Base-by-base conservation (phyloP, 2,888 invertebrate species). In the Xestia c-nigrum region DNA sequence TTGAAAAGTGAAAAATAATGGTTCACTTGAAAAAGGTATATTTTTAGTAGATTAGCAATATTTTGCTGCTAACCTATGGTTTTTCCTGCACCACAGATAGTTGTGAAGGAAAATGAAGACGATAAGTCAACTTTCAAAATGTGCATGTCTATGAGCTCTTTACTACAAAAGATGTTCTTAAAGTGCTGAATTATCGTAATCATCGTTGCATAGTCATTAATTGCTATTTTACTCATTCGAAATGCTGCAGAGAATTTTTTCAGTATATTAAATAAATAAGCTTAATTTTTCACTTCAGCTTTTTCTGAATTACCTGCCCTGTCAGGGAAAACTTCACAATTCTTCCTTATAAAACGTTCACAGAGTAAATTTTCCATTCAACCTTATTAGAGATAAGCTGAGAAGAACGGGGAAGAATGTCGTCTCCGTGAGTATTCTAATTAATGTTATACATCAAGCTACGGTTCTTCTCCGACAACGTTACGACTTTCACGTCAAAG, bases 391-490 rank as follows among this genome's bases (percentile, higher is more conserved):
- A 88, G 89, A 88, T 86, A 85, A 86, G 85, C 86, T 75, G 43
- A 68, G 80, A 75, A 84, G 84, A 72, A 85, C 79, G 81, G 73
- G 81, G 89, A 92, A 90, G 91, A 92, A 91, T 90, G 84, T 89
- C 87, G 83, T 75, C 74, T 78, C 83, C 67, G 86, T 74, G 82
- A 83, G 85, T 85, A 88, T 86, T 87, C 90, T 91, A 90, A 92
- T 92, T 92, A 92, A 90, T 88, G 89, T 91, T 89, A 92, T 92
- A 90, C 89, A 89, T 92, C 92, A 92, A 90, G 66, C 74, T 78
- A 46, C 70, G 79, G 77, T 84, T 79, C 78, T 70, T 78, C 81
- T 71, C 76, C 63, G 64, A 74, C 74, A 69, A 70, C 24, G 79
- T 86, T 83, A 86, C 78, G 75, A 82, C 65, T 76, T 83, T 72